These are phyloP conservation scores for Drosophila pectinifera DNA, from an alignment of 1,140 invertebrate species.

Conservation along the genomic window DNA sequence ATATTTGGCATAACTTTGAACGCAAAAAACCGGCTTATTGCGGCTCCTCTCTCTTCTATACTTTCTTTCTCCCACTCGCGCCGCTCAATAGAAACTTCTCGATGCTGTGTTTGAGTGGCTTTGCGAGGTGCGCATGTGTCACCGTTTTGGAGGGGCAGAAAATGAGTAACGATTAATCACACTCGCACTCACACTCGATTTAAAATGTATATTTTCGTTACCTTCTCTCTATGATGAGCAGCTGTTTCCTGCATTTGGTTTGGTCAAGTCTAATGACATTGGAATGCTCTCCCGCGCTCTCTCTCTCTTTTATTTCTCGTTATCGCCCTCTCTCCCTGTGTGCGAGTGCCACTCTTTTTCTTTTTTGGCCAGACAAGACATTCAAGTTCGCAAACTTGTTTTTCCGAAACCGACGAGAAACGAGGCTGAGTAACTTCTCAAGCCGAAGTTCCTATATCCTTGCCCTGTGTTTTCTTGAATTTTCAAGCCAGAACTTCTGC, in stretches of 20 bases:
- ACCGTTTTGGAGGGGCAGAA: conserved; percentile 22
- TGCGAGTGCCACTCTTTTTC: conserved; percentile 10
- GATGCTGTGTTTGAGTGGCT: conserved; percentile 39
- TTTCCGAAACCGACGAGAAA: conserved; percentile 29
- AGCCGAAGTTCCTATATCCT: conserved; percentile 7
- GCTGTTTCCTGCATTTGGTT: conserved; percentile 32
- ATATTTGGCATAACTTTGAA: conserved; percentile 60
- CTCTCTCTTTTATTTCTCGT: conserved; percentile 6
- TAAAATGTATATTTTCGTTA: conserved; percentile 27
- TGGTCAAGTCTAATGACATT: conserved; percentile 23
- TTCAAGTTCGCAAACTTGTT: conserved; percentile 65
- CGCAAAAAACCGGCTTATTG: conserved; percentile 67
- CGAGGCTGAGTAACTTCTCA: conserved; percentile 7
- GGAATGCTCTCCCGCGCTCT: conserved; percentile 9
- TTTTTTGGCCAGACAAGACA: conserved; percentile 14
- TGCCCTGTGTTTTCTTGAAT: neutral
- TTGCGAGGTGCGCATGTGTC: conserved; percentile 50
- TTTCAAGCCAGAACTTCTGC: neutral
- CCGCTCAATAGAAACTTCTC: conserved; percentile 74
- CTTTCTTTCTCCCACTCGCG: conserved; percentile 25
- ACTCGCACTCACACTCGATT: conserved; percentile 5
- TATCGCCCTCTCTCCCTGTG: conserved; percentile 16
- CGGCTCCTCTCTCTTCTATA: conserved; percentile 19
- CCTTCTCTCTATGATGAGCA: conserved; percentile 7
- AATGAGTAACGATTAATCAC: conserved; percentile 54